A percentile compares a stretch with the other conserved stretches of the same genome.
phyloP scores from a whole-genome alignment of 2,888 invertebrate species.

The Leptodirus hochenwartii region DNA sequence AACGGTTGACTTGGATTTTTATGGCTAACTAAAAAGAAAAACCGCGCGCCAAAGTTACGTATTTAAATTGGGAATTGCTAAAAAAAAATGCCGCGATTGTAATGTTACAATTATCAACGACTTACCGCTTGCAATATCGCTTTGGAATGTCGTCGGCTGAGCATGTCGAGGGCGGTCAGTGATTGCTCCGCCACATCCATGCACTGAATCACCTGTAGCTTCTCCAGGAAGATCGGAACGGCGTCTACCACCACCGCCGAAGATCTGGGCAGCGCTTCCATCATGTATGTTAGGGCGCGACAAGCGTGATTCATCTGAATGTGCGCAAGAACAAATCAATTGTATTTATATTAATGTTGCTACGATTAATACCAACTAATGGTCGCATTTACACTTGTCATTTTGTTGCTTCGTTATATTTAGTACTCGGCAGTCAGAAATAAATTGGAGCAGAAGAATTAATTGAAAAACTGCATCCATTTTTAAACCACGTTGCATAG shows the following conservation, averaged over 20 bases:
- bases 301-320: slow-evolving; percentile 97
- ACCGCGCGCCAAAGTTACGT: slow-evolving; percentile 8
- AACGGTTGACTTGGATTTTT: no score
- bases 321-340: no score
- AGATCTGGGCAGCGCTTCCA: slow-evolving; percentile 94
- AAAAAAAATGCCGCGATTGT: slow-evolving; percentile 1
- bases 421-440: no score
- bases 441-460: no score
- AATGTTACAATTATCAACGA: slow-evolving; percentile 9
- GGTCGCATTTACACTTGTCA: no score
- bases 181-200: slow-evolving; percentile 99
- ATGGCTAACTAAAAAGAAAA: no score
- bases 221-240: slow-evolving; percentile 92
- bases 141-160: slow-evolving; percentile 91
- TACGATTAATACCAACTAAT: no score
- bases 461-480: no score
- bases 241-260: slow-evolving; percentile 93
- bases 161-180: slow-evolving; percentile 90
- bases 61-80: slow-evolving; percentile 1
- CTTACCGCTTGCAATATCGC: slow-evolving; percentile 81
- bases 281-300: slow-evolving; percentile 95
- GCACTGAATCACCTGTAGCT: slow-evolving; percentile 93
- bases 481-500: no score
- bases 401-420: no score
- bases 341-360: no score